phyloP scores from a whole-genome alignment of 1,140 invertebrate species.

The Aethina tumida region DNA sequence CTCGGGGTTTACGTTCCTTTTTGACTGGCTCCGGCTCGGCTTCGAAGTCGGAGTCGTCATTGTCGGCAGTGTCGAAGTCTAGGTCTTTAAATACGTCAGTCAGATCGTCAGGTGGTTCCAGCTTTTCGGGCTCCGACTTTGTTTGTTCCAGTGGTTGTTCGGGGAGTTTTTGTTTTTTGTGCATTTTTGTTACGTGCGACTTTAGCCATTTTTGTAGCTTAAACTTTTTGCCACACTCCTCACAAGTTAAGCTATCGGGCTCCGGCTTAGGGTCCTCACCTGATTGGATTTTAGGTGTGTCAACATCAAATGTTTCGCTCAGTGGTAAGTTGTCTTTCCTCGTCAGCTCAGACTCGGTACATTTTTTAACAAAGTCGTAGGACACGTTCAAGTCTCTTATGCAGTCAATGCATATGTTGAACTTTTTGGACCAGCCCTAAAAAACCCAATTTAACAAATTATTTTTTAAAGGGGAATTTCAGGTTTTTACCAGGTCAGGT shows the following conservation, averaged over 20 bases:
- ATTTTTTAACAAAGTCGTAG: constrained; percentile 10
- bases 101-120: no score
- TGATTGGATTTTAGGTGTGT: background rate
- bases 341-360: constrained; percentile 13
- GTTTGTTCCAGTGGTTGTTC: no score
- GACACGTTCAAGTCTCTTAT: constrained; percentile 7
- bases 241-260: constrained; percentile 11
- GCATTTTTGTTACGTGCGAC: constrained; percentile 13
- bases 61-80: no score
- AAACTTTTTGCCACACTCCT: constrained; percentile 12
- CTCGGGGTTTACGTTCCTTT: background rate
- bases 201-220: constrained; percentile 12
- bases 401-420: constrained; percentile 11
- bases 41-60: no score
- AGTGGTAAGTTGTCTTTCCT: constrained; percentile 2
- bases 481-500: no score
- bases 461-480: no score
- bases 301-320: background rate
- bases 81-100: no score
- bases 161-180: no score
- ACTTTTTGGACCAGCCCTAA: constrained; percentile 11
- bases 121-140: no score
- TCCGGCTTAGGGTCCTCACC: no score
- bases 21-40: constrained; percentile 2
- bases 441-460: constrained; percentile 4